Evolutionary conservation across 2,797 vertebrate genomes (phyloP), one percentile per base, ranked within the genome.

Genomic region (Paedocypris micromegethes): DNA sequence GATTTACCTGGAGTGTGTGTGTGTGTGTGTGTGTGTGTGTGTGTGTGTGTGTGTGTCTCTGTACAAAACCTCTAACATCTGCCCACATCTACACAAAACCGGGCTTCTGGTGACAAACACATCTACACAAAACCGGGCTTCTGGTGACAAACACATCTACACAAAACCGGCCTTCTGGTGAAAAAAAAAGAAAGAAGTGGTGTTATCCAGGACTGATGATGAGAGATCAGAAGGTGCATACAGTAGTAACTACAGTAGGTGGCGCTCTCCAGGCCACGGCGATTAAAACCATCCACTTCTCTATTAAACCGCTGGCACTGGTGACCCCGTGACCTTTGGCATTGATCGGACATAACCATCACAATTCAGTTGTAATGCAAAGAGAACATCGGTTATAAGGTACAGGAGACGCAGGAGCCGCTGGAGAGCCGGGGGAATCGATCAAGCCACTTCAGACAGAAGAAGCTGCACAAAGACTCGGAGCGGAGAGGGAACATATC

Each of bases 281-380:
- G 95, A 98, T 98, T 98, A 97, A 97, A 98, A 94, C 94, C 94
- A 96, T 98, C 92, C 95, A 98, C 95, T 97, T 97, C 94, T 95
- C 95, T 93, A 97, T 98, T 98, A 98, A 98, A 98, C 94, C 91
- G 91, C 93, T 96, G 94, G 94, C 94, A 94, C 92, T 92, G 92
- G 89, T 92, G 91, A 94, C 95, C 93, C 90, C 90, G 92, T 96
- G 96, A 98, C 96, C 96, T 98, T 97, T 98, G 90, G 88, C 92
- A 98, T 98, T 98, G 96, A 98, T 98, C 95, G 94, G 96, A 97
- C 95, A 97, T 95, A 98, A 98, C 95, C 98, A 96, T 98, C 95
- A 96, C 93, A 96, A 95, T 98, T 98, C 95, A 96, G 98, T 98
- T 98, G 95, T 94, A 97, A 98, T 96, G 95, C 95, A 97, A 96